phyloP scores from a whole-genome alignment of 2,888 invertebrate species.

The Ophion obscuratus region DNA sequence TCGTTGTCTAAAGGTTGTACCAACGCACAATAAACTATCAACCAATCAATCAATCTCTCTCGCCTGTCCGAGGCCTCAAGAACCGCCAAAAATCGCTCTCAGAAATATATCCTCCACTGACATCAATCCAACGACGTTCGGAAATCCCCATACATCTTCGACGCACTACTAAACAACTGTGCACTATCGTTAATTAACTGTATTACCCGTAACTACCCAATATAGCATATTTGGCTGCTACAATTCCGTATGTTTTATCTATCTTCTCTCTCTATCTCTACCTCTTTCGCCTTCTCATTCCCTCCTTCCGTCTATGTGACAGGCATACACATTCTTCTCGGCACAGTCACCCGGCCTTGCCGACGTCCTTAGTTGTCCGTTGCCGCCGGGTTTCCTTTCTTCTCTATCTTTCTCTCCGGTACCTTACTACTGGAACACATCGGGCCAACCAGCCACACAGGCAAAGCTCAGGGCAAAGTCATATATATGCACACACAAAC shows the following conservation, averaged over 20 bases:
- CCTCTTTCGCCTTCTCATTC: constrained; percentile 32
- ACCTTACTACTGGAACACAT: constrained; percentile 27
- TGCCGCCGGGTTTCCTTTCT: constrained; percentile 63
- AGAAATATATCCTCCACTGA: too few relatives aligned
- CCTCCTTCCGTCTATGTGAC: constrained; percentile 42
- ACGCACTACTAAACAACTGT: constrained; percentile 11
- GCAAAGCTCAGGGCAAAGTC: constrained; percentile 15
- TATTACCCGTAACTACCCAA: neutral
- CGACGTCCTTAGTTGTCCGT: constrained; percentile 71
- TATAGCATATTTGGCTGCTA: constrained; percentile 33
- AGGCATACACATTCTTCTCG: constrained; percentile 67
- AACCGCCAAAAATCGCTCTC: too few relatives aligned
- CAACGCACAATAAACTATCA: too few relatives aligned
- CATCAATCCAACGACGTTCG: neutral
- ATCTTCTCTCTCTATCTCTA: neutral
- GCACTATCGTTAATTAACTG: neutral
- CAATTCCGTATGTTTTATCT: constrained; percentile 47
- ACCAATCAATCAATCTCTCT: too few relatives aligned
- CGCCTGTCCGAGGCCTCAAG: too few relatives aligned
- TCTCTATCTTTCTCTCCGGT: constrained; percentile 40
- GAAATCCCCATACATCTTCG: neutral
- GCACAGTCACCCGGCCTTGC: constrained; percentile 72
- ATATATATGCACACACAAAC: constrained; percentile 17
- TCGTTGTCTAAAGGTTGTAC: too few relatives aligned
- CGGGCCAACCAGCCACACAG: constrained; percentile 47